phyloP scores from a whole-genome alignment of 2,888 invertebrate species.

The Andrena praecox region DNA sequence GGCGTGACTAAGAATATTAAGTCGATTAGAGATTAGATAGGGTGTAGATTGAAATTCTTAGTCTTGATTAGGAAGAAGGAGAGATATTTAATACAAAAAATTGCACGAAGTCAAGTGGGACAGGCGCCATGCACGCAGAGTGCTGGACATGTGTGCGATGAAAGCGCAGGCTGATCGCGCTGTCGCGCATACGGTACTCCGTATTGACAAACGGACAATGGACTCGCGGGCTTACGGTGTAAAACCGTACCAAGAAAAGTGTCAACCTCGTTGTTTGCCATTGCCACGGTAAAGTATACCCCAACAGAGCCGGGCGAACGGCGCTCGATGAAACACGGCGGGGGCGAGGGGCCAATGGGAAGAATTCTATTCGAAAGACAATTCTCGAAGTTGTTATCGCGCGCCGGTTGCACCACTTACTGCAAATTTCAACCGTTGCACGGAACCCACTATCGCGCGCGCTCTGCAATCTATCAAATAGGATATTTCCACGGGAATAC shows the following conservation, averaged over 20 bases:
- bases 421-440: not conserved
- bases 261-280: slow-evolving; percentile 47
- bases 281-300: slow-evolving; percentile 41
- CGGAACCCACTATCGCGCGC: not conserved
- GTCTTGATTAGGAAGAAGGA: not conserved
- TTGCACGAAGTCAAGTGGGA: not conserved
- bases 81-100: too few relatives aligned
- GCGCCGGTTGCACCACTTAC: not conserved
- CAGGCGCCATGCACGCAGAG: not conserved
- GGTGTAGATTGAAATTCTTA: not conserved
- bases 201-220: slow-evolving; percentile 79
- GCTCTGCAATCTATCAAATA: not conserved
- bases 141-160: slow-evolving; percentile 29
- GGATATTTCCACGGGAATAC: not conserved
- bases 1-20: too few relatives aligned
- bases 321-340: not conserved
- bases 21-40: not conserved
- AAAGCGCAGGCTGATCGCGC: slow-evolving; percentile 54
- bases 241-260: slow-evolving; percentile 60
- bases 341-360: not conserved
- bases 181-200: slow-evolving; percentile 60
- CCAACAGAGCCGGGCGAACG: not conserved
- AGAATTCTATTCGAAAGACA: not conserved
- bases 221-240: slow-evolving; percentile 52
- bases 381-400: not conserved